These are phyloP conservation scores for Pangasius krempfi DNA, from an alignment of 2,797 vertebrate species.

Conservation along the genomic window DNA sequence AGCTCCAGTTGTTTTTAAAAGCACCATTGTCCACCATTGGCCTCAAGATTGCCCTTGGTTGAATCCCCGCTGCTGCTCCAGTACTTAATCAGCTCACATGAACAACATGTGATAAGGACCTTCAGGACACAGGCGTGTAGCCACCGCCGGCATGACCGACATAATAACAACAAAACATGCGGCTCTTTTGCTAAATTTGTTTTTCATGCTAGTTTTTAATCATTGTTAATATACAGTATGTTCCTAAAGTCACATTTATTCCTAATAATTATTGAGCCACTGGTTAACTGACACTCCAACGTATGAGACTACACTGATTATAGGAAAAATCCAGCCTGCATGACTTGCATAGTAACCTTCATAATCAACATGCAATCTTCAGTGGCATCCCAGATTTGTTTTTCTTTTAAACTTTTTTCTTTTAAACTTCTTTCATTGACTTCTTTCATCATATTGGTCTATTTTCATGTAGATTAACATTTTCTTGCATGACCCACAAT, in stretches of 20 bases:
- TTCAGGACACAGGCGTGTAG: neutral
- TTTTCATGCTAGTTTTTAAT: neutral
- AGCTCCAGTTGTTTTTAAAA: neutral
- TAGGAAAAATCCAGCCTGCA: neutral
- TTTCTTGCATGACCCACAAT: neutral
- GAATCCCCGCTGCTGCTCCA: neutral
- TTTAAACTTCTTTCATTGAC: neutral
- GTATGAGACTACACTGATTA: neutral
- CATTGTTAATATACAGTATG: neutral
- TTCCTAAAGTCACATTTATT: neutral
- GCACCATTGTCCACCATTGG: neutral
- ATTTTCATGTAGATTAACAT: neutral
- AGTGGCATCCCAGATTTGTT: neutral
- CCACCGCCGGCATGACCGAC: neutral
- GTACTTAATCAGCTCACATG: slow-evolving; percentile 12
- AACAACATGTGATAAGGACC: neutral
- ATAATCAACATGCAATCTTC: slow-evolving; percentile 6
- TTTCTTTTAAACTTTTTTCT: neutral
- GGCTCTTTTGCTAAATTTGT: neutral
- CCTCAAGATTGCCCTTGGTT: slow-evolving; percentile 31
- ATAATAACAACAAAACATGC: neutral
- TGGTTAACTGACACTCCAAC: neutral
- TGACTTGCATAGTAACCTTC: neutral
- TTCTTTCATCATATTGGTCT: neutral
- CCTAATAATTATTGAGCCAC: neutral